Conservation (phyloP, 2,113 vertebrate genomes). For the Oncorhynchus tshawytscha region DNA sequence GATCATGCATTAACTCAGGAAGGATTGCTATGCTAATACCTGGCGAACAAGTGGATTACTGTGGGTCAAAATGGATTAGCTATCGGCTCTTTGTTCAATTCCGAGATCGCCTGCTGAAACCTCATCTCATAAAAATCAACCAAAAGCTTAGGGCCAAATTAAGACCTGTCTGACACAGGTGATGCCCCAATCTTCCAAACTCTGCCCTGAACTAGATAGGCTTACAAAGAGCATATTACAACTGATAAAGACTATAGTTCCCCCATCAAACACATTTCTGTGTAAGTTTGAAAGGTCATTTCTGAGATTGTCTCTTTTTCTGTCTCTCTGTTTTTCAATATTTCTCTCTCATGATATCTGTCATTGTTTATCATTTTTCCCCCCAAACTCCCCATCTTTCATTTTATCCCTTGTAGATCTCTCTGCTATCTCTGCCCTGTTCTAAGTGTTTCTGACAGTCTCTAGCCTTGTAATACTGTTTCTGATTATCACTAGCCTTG, state of each 20-base stretch:
- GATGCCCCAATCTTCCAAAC: not conserved
- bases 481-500: too few relatives aligned
- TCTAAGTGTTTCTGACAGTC: too few relatives aligned
- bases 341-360: not conserved
- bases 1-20: slow-evolving; percentile 22
- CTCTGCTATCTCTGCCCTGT: too few relatives aligned
- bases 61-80: slow-evolving; percentile 41
- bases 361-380: too few relatives aligned
- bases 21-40: slow-evolving; percentile 28
- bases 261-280: not conserved
- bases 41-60: slow-evolving; percentile 42
- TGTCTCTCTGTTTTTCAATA: not conserved
- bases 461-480: too few relatives aligned
- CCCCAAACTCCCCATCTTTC: too few relatives aligned
- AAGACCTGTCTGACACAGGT: slow-evolving; percentile 20
- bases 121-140: slow-evolving; percentile 36
- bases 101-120: slow-evolving; percentile 2
- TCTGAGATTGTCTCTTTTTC: not conserved
- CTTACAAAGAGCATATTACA: not conserved
- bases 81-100: slow-evolving; percentile 23
- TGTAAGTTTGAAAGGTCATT: not conserved
- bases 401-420: too few relatives aligned
- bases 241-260: not conserved
- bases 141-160: slow-evolving; percentile 13
- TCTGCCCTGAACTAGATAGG: not conserved